These are phyloP conservation scores for Caenorhabditis angaria DNA, from an alignment of 2,888 invertebrate genomes.

Conservation along the genomic window DNA sequence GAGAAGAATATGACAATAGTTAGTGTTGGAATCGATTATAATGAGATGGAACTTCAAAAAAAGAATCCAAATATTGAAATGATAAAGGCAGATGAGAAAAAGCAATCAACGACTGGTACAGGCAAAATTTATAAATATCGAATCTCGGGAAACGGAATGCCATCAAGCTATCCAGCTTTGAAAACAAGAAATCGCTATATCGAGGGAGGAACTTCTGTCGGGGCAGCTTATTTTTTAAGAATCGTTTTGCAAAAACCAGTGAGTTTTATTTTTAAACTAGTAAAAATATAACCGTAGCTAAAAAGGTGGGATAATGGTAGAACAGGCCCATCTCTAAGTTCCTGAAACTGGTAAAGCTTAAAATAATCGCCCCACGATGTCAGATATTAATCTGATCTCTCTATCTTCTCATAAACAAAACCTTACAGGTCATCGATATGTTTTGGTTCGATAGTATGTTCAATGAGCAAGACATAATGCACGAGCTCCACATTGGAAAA, in stretches of 20 bases:
- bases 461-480: background rate
- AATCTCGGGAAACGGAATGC: background rate
- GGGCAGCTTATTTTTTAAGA: background rate
- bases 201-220: background rate
- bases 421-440: background rate
- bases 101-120: background rate
- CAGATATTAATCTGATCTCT: too few species aligned
- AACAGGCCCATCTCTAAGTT: too few species aligned
- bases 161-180: background rate
- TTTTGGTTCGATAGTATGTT: background rate
- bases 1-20: too few species aligned
- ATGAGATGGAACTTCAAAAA: too few species aligned
- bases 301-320: too few species aligned
- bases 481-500: background rate
- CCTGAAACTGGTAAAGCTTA: too few species aligned
- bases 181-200: background rate
- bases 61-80: background rate
- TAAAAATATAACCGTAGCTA: too few species aligned
- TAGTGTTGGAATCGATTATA: too few species aligned
- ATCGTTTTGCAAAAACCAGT: background rate
- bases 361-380: too few species aligned
- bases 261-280: background rate
- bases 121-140: background rate
- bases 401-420: background rate
- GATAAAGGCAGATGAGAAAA: too few species aligned